phyloP scores from a whole-genome alignment of 2,888 invertebrate genomes.

The Chaetogeoica ovagalla region DNA sequence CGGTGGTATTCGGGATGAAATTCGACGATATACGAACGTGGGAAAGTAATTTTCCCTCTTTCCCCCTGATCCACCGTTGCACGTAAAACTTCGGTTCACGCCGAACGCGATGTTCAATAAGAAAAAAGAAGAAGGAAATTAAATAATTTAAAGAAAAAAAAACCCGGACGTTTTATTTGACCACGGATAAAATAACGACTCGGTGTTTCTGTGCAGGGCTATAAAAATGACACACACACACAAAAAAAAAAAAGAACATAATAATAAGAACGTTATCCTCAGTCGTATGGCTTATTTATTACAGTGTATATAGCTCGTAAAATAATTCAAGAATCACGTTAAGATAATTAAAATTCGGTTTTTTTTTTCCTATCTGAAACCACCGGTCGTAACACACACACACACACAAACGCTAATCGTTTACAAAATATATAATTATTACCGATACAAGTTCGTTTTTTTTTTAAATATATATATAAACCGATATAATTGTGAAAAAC shows the following conservation, averaged over 20 bases:
- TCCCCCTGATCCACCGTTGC: background rate
- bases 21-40: background rate
- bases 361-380: background rate
- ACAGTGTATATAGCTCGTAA: background rate
- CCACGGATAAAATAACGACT: background rate
- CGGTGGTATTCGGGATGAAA: background rate
- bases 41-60: background rate
- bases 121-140: background rate
- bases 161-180: conserved; percentile 3
- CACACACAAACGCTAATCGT: background rate
- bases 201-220: background rate
- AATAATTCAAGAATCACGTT: conserved; percentile 6
- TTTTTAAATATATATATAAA: too few relatives aligned
- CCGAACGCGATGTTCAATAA: background rate
- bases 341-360: background rate
- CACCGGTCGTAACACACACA: background rate
- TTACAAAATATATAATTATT: too few relatives aligned
- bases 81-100: background rate
- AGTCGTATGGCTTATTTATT: background rate
- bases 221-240: too few relatives aligned
- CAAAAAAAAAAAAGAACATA: too few relatives aligned
- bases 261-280: background rate
- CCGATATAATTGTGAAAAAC: too few relatives aligned
- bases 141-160: background rate
- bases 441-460: too few relatives aligned